These are phyloP conservation scores for Beaufortia kweichowensis DNA, from an alignment of 2,113 vertebrate species.

Conservation along the genomic window DNA sequence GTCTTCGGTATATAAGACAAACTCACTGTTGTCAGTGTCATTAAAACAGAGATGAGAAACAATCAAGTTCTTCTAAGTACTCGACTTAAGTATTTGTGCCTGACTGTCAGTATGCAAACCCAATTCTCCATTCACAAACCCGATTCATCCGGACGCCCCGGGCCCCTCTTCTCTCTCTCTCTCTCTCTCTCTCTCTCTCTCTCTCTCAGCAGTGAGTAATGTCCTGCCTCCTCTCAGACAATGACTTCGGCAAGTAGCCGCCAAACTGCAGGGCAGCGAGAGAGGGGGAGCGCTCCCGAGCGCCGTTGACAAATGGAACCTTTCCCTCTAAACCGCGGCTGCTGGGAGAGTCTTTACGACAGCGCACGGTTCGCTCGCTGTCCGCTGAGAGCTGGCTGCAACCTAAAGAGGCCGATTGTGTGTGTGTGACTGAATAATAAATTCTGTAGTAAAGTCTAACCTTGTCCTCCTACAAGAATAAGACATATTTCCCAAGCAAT, in stretches of 20 bases:
- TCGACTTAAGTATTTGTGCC: too few species aligned
- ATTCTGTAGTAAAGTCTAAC: conserved; percentile 72
- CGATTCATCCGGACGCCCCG: background rate
- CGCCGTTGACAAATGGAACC: conserved; percentile 93
- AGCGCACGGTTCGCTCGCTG: conserved; percentile 61
- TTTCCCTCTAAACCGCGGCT: conserved; percentile 83
- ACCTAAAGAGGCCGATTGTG: conserved; percentile 62
- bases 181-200: conserved; percentile 21
- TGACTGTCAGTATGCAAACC: conserved; percentile 22
- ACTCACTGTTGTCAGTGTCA: too few species aligned
- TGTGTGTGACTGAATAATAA: conserved; percentile 61
- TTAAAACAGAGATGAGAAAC: too few species aligned
- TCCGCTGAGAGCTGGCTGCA: conserved; percentile 64
- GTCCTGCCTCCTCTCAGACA: conserved; percentile 87
- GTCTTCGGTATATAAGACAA: too few species aligned
- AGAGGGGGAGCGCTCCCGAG: conserved; percentile 57
- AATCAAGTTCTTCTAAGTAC: too few species aligned
- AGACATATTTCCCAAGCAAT: conserved; percentile 75
- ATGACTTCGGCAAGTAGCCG: conserved; percentile 84
- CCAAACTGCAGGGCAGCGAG: conserved; percentile 67
- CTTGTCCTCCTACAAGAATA: conserved; percentile 73
- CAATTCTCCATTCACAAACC: conserved; percentile 30
- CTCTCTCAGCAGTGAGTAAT: conserved; percentile 84
- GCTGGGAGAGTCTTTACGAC: conserved; percentile 86
- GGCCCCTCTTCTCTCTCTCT: conserved; percentile 17